Conservation (phyloP, 2,113 vertebrate genomes). For the Neotragus moschatus region DNA sequence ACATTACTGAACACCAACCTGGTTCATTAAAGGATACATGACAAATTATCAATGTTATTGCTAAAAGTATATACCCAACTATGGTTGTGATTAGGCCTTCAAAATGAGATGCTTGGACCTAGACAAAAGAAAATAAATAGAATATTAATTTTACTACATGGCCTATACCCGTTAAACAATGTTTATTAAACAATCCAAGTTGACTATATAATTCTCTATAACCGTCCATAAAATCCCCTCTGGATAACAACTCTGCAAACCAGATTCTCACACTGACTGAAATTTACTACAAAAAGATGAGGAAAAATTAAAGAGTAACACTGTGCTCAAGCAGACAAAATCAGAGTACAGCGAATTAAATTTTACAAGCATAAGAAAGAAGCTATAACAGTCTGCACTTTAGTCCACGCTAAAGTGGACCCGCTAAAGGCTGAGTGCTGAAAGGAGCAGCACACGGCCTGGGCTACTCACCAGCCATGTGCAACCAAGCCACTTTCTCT, state of each 20-base stretch:
- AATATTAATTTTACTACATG: not conserved
- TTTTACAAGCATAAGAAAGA: not conserved
- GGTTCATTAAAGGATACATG: constrained; percentile 91
- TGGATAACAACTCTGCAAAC: not conserved
- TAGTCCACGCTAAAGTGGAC: accelerated
- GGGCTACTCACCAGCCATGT: accelerated
- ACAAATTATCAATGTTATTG: constrained; percentile 92
- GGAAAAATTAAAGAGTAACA: not conserved
- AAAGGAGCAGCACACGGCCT: not conserved
- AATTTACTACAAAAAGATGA: not conserved
- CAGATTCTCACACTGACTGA: not conserved
- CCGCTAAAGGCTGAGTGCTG: not conserved
- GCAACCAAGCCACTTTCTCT: not conserved
- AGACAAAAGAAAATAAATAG: constrained; percentile 36
- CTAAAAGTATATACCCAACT: constrained; percentile 94
- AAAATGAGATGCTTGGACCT: constrained; percentile 96
- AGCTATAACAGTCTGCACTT: not conserved
- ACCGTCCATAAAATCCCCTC: not conserved
- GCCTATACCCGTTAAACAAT: not conserved
- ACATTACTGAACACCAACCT: not conserved
- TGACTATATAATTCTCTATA: not conserved
- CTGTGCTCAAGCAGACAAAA: not conserved
- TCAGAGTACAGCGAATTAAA: not conserved
- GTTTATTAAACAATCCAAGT: not conserved
- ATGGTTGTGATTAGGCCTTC: constrained; percentile 96